Conservation (phyloP, 1,140 invertebrate genomes). For the Drosophila ambigua region DNA sequence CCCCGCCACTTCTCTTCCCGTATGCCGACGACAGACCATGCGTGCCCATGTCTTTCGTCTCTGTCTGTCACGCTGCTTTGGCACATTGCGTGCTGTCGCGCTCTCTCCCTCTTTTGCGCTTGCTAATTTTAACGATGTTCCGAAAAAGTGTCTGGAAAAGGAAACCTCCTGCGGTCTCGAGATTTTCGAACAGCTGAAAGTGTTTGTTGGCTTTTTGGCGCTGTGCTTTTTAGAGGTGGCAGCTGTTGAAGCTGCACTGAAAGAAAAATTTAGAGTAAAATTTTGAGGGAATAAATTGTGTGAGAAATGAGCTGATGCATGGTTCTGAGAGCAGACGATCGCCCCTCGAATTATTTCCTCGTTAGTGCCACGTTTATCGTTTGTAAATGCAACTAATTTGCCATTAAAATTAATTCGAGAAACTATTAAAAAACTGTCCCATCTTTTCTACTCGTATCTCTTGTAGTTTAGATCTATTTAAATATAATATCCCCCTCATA, state of each 20-base stretch:
- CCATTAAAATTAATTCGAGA: conserved; percentile 5
- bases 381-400: conserved; percentile 18
- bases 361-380: too few species aligned
- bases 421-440: neutral
- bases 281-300: too few species aligned
- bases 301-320: neutral
- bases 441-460: too few species aligned
- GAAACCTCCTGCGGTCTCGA: conserved; percentile 68
- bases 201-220: neutral
- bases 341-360: too few species aligned
- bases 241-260: conserved; percentile 26
- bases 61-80: conserved; percentile 32
- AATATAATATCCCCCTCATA: conserved; percentile 38
- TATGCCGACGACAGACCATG: neutral
- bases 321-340: too few species aligned
- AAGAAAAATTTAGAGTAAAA: neutral
- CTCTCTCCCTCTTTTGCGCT: conserved; percentile 17
- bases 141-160: conserved; percentile 51
- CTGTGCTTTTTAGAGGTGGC: conserved; percentile 23
- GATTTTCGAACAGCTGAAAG: conserved; percentile 50
- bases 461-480: conserved; percentile 45
- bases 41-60: neutral
- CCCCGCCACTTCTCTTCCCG: conserved; percentile 17
- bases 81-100: conserved; percentile 62
- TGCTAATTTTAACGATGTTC: conserved; percentile 70